These are phyloP conservation scores for Enteromius viviparus DNA, from an alignment of 2,797 vertebrate species.

Conservation along the genomic window DNA sequence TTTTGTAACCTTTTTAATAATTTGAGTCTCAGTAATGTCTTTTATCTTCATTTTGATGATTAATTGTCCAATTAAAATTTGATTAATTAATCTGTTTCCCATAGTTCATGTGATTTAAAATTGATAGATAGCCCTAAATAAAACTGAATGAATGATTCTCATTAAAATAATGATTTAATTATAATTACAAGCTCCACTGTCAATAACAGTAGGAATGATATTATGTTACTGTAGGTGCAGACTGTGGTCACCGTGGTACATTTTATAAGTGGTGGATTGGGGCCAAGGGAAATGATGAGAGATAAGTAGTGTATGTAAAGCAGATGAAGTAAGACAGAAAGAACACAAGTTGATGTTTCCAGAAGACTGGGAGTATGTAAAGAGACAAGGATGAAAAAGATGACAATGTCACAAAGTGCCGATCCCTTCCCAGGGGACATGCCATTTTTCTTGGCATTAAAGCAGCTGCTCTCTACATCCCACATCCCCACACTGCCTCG, in stretches of 20 bases:
- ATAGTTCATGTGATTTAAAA: background rate
- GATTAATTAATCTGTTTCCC: background rate
- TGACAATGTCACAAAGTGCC: background rate
- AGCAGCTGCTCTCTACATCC: slow-evolving; percentile 17
- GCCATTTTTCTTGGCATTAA: slow-evolving; percentile 19
- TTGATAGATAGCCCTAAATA: background rate
- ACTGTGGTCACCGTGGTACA: background rate
- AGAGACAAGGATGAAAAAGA: background rate
- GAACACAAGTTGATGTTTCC: background rate
- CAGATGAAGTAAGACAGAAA: background rate
- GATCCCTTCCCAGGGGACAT: background rate
- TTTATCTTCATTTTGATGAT: background rate
- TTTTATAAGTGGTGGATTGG: background rate
- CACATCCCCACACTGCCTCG: slow-evolving; percentile 15
- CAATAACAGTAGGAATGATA: background rate
- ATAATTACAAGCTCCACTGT: background rate
- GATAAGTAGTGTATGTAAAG: slow-evolving; percentile 16
- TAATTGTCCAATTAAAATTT: background rate
- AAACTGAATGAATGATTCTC: background rate
- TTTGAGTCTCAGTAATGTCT: background rate
- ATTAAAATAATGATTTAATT: background rate
- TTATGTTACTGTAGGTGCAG: background rate
- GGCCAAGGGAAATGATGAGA: background rate
- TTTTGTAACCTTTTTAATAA: background rate
- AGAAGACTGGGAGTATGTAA: background rate